phyloP scores from a whole-genome alignment of 1,140 invertebrate genomes.

The Scaptomyza montana region DNA sequence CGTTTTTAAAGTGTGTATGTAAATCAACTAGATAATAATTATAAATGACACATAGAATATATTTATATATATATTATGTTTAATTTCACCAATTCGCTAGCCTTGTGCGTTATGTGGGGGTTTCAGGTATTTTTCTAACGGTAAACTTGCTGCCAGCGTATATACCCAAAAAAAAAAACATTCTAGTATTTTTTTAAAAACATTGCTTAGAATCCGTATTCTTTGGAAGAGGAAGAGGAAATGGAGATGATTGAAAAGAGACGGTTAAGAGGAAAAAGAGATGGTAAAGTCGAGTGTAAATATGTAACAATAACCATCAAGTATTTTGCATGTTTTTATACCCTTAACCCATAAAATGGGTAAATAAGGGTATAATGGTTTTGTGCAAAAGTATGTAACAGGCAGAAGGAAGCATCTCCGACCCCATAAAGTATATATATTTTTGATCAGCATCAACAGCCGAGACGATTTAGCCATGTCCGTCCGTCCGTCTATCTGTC shows the following conservation, averaged over 20 bases:
- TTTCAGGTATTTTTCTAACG: conserved; percentile 19
- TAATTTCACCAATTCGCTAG: conserved; percentile 80
- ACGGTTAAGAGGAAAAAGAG: too few relatives aligned
- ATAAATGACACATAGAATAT: conserved; percentile 26
- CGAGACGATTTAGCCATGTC: too few relatives aligned
- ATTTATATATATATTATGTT: conserved; percentile 38
- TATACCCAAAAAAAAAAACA: conserved; percentile 35
- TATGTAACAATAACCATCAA: too few relatives aligned
- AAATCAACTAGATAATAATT: conserved; percentile 21
- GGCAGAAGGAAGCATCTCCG: too few relatives aligned
- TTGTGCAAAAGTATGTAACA: too few relatives aligned
- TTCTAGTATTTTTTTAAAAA: conserved; percentile 2
- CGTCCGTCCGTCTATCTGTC: too few relatives aligned
- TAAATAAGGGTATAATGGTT: too few relatives aligned
- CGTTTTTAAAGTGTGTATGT: conserved; percentile 13
- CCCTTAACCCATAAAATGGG: too few relatives aligned
- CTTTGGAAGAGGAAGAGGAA: neutral
- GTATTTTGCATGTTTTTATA: conserved; percentile 8
- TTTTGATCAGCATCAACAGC: too few relatives aligned
- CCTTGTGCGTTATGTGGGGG: conserved; percentile 65
- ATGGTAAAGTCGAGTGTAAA: conserved; percentile 34
- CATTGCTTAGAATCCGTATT: conserved; percentile 29
- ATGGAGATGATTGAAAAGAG: neutral
- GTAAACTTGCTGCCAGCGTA: conserved; percentile 39
- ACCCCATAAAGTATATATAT: too few relatives aligned